Base-by-base conservation (phyloP, 1,140 invertebrate genomes). In the Nebria ingens region DNA sequence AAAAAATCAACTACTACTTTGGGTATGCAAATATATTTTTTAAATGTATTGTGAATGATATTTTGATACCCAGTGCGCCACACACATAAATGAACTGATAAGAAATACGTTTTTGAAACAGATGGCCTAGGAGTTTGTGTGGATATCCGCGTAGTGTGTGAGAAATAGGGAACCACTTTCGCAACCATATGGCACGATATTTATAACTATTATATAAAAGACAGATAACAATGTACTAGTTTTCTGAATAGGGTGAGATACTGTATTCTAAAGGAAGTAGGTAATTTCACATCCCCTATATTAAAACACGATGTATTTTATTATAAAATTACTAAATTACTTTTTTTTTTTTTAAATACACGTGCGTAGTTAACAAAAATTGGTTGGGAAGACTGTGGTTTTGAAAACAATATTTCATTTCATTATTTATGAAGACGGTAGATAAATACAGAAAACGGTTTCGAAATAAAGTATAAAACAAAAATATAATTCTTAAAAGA, bases 241-340 rank as follows among this genome's bases (percentile, higher is more conserved):
- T 45, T 45, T 45, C 40, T 11, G 40, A 45, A 45, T 45, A 45
- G 40, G 40, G 40, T 45, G 40, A 45, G 40, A 45, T 45, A 45
- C 40, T 17, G 40, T 45, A 45, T 17, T 12, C 3, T 17, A 45
- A 45, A 45, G 40, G 40, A 45, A 45, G 40, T 45, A 17, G 15
- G 9, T 17, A 45, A 45, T 45, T 45, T 45, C 15, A 45, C 40
- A 11, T 45, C 40, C 4, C 9, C 40, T 17, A 9, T 17, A 56
- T n/a, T n/a, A n/a, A 34, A 34, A 34, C n/a, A n/a, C 25, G 25
- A 9, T 34, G n/a, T n/a, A n/a, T 34, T 34, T 34, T 34, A 34
- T 9, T 34, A 34, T n/a, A 34, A 34, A 34, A 34, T 34, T 34
- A 34, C 25, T 34, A 34, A 34, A 34, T 34, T 34, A 34, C 25